Base-by-base conservation (phyloP, 1,140 invertebrate species). In the Mercenaria mercenaria region DNA sequence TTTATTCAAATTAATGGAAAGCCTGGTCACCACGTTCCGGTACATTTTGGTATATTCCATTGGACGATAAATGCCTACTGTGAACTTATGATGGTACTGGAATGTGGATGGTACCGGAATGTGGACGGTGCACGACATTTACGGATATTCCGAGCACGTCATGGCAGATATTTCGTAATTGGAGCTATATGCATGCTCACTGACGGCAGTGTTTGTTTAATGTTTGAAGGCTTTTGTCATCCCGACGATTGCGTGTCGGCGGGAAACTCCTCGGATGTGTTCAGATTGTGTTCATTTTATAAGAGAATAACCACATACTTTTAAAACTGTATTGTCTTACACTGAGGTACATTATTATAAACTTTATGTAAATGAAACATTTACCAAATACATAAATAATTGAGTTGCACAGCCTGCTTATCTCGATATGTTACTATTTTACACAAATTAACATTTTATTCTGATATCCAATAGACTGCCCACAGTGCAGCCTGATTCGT, bases 41-140 rank as follows among this genome's bases (percentile, higher is more conserved):
- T 97, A 52, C 97, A 97, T 94, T 97, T 97, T 94, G 97, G 97
- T 91, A 97, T 97, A 61, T 97, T 97, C 94, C 96, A 97, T 20
- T 96, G 97, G 20, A 61, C 83, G 1, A 85, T 93, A 43, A 96
- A 95, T 87, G 91, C 95, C 50, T 95, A 96, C 1, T 93, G 92
- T n/a, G 95, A 74, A 61, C 37, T 83, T 0, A 79, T 79, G 15
- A 90, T 95, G 56, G 92, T 95, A 0, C 64, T 91, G 13, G 97
- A 97, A 94, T 97, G n/a, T n/a, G n/a, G n/a, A n/a, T n/a, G n/a
- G n/a, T n/a, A n/a, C n/a, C n/a, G n/a, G n/a, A n/a, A n/a, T n/a
- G 97, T 93, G 97, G 97, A 23, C 96, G 97, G 72, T 97, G 97
- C 94, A 97, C 97, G 29, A 97, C 97, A 95, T 97, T 97, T 93